Evolutionary conservation across 2,888 invertebrate species (phyloP).

Genomic region (Drosophila phalerata): DNA sequence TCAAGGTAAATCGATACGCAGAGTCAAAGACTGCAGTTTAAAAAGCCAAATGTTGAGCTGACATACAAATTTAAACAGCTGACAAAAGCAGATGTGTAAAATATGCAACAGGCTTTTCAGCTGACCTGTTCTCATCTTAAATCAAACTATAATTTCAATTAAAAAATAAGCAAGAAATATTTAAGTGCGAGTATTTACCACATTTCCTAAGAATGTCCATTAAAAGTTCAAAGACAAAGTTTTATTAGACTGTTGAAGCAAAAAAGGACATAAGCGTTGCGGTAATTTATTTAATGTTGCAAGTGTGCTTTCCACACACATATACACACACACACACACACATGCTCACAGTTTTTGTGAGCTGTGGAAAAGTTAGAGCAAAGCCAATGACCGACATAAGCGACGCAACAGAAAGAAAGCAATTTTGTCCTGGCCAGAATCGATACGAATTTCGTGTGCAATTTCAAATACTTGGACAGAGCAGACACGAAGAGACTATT

Average conservation of each 20-base stretch:
- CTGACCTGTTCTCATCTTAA: neutral
- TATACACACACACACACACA: neutral
- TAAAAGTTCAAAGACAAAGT: constrained; percentile 33
- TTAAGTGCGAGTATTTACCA: neutral
- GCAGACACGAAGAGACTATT: constrained; percentile 39
- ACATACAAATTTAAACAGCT: neutral
- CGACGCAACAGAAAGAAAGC: constrained; percentile 31
- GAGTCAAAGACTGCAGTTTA: neutral
- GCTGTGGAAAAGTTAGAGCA: constrained; percentile 32
- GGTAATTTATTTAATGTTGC: constrained; percentile 46
- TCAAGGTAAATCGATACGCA: constrained; percentile 40
- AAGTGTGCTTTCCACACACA: constrained; percentile 19
- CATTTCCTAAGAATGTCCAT: constrained; percentile 2
- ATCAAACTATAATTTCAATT: constrained; percentile 5
- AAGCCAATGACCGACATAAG: constrained; percentile 59
- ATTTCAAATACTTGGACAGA: constrained; percentile 35
- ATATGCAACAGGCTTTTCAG: constrained; percentile 4
- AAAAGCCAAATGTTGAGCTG: neutral
- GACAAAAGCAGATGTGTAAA: neutral
- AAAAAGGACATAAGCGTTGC: constrained; percentile 13
- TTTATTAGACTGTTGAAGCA: constrained; percentile 14
- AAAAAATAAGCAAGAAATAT: neutral
- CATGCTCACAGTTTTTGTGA: constrained; percentile 12
- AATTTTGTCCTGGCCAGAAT: constrained; percentile 36
- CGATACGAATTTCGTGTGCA: constrained; percentile 56